These are phyloP conservation scores for Hippocampus barbouri DNA, from an alignment of 2,113 vertebrate species.

Conservation along the genomic window DNA sequence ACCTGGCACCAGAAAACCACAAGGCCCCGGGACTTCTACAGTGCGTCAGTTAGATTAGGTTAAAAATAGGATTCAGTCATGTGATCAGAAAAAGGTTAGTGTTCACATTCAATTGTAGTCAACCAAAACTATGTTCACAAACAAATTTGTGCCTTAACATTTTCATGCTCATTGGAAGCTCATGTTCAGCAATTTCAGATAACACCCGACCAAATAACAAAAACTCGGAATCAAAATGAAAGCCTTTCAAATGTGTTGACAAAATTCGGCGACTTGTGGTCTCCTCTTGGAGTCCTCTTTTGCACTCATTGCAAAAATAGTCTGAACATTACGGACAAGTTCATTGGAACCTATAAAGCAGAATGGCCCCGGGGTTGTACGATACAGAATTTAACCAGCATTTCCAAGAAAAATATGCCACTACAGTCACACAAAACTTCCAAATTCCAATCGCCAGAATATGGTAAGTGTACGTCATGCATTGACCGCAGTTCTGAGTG, in stretches of 20 bases:
- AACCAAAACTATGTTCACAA: slow-evolving; percentile 18
- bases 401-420: background rate
- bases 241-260: background rate
- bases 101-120: slow-evolving; percentile 32
- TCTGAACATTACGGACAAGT: background rate
- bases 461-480: too few species aligned
- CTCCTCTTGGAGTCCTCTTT: slow-evolving; percentile 40
- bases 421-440: background rate
- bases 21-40: slow-evolving; percentile 87
- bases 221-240: background rate
- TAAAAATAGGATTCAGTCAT: slow-evolving; percentile 67
- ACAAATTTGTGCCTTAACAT: background rate
- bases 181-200: background rate
- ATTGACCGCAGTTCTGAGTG: background rate
- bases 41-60: slow-evolving; percentile 70
- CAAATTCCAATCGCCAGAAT: background rate
- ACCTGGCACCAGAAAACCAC: slow-evolving; percentile 91
- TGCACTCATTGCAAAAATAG: slow-evolving; percentile 9
- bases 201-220: background rate
- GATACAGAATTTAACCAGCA: background rate
- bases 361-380: background rate
- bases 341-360: background rate
- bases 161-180: slow-evolving; percentile 8
- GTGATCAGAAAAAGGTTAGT: slow-evolving; percentile 23
- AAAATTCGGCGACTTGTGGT: slow-evolving; percentile 32